Evolutionary conservation across 2,113 vertebrate genomes (phyloP).

Genomic region (Pimephales promelas): DNA sequence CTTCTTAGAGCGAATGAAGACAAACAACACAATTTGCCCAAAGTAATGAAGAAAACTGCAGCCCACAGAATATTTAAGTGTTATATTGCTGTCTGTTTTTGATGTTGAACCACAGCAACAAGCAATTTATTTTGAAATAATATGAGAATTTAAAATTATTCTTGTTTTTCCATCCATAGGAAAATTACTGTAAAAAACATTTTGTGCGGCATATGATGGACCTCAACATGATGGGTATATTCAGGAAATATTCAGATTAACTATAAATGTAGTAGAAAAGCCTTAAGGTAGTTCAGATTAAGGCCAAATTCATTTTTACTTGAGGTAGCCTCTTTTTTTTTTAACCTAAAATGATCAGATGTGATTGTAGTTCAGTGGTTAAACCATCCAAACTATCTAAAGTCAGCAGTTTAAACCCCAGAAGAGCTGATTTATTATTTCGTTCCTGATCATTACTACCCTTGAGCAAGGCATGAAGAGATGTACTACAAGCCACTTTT

Average conservation of each 20-base stretch:
- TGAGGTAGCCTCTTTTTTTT: not conserved
- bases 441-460: not conserved
- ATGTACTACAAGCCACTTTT: not conserved
- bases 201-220: not conserved
- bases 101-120: not conserved
- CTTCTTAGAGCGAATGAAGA: conserved; percentile 24
- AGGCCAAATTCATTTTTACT: too few species aligned
- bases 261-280: too few species aligned
- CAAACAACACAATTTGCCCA: conserved; percentile 22
- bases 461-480: not conserved
- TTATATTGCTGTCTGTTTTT: not conserved
- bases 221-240: not conserved
- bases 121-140: not conserved
- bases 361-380: not conserved
- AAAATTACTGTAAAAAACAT: not conserved
- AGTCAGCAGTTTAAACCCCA: not conserved
- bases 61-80: not conserved
- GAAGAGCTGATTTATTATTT: not conserved
- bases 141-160: not conserved
- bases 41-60: conserved; percentile 35
- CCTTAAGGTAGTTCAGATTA: too few species aligned
- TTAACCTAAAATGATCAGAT: not conserved
- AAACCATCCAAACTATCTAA: not conserved
- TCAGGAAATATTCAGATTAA: not conserved
- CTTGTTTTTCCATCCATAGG: not conserved